phyloP scores from a whole-genome alignment of 1,140 invertebrate genomes.

The Panulirus ornatus region DNA sequence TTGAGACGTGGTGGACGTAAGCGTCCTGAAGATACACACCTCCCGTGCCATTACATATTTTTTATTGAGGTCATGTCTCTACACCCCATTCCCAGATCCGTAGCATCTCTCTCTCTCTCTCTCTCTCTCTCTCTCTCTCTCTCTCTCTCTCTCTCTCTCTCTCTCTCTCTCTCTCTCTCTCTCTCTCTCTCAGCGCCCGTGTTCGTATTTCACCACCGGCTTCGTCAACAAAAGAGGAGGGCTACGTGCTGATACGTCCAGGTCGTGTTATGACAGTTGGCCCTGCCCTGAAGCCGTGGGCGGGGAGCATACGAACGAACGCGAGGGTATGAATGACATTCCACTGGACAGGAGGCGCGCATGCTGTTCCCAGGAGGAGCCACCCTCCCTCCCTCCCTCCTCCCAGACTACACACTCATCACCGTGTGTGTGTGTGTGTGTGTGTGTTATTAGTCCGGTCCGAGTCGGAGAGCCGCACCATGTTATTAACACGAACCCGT shows the following conservation, averaged over 20 bases:
- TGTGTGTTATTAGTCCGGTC: no score
- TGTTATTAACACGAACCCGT: no score
- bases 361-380: not conserved
- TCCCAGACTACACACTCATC: no score
- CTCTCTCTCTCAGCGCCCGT: not conserved
- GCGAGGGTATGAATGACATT: not conserved
- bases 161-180: not conserved
- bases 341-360: not conserved
- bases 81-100: no score
- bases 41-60: no score
- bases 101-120: not conserved
- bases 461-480: no score
- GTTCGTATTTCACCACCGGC: not conserved
- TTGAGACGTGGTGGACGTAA: no score
- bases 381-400: no score
- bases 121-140: constrained; percentile 11
- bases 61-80: no score
- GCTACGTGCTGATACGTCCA: not conserved
- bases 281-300: not conserved
- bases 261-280: not conserved
- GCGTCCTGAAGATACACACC: no score
- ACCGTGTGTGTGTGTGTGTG: no score
- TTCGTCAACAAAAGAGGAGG: no score
- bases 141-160: constrained; percentile 9
- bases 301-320: not conserved